These are phyloP conservation scores for Microdon myrmicae DNA, from an alignment of 2,888 invertebrate species.

Conservation along the genomic window DNA sequence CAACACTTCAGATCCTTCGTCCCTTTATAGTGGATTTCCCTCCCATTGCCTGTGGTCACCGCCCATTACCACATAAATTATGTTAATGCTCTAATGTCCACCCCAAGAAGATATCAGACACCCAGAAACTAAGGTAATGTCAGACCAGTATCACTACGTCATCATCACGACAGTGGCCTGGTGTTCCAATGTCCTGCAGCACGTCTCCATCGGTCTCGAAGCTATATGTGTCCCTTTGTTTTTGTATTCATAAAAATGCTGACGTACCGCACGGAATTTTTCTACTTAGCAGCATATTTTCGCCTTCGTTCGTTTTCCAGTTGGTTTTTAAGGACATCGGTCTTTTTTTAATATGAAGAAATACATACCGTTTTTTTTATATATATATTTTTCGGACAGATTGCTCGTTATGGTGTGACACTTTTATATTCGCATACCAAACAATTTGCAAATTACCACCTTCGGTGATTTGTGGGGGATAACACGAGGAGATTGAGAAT, in stretches of 20 bases:
- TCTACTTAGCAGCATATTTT: constrained; percentile 25
- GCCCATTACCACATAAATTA: constrained; percentile 50
- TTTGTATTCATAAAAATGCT: constrained; percentile 25
- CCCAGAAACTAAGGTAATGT: constrained; percentile 28
- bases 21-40: too few species aligned
- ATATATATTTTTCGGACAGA: constrained; percentile 17
- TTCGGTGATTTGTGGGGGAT: constrained; percentile 30
- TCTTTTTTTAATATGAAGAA: too few species aligned
- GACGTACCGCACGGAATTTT: constrained; percentile 33
- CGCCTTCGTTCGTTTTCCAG: not conserved
- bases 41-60: too few species aligned
- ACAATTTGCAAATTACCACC: constrained; percentile 48
- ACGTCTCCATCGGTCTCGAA: too few species aligned
- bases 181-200: too few species aligned
- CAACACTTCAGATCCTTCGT: constrained; percentile 20
- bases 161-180: constrained; percentile 9
- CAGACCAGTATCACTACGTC: constrained; percentile 24
- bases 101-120: constrained; percentile 36
- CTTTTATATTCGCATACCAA: constrained; percentile 28
- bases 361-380: constrained; percentile 19
- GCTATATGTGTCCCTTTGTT: too few species aligned
- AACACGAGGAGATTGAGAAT: constrained; percentile 35
- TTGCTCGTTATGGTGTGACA: constrained; percentile 47
- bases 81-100: constrained; percentile 47
- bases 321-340: too few species aligned